Evolutionary conservation across 2,888 invertebrate genomes (phyloP), one percentile per base, ranked within the genome.

Genomic region (Dichetophora obliterata): DNA sequence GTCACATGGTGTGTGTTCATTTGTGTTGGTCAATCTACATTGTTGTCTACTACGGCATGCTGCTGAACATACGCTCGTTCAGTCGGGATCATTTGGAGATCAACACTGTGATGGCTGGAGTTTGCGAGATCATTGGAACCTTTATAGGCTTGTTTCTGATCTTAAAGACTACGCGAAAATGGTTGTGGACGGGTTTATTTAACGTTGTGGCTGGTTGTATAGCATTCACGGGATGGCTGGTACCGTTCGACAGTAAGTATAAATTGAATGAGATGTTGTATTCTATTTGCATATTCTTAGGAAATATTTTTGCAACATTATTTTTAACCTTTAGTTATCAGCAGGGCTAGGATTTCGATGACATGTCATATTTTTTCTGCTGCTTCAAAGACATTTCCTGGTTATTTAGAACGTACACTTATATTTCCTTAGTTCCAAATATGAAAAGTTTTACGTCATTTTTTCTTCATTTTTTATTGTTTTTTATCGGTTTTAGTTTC

Each of bases 1-100:
- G 86, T 0, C 87, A 89, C 78, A 87, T 89, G 81, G 80, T 88
- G 19, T 88, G 88, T 79, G 89, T 89, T 5, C 89, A 89, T 80
- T 79, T 89, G 37, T 84, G 86, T 61, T 90, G 89, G 90, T 87
- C 89, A 68, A 85, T 89, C 48, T 89, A 89, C 78, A 89, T 90
- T 65, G 86, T 88, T n/a, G 86, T 88, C 75, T 90, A 90, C 82
- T 90, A 90, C 77, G 90, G 90, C 75, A 89, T 89, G 86, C 82
- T 91, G 37, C 83, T 90, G 3, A 90, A 91, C 79, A 90, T 90
- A 34, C 88, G 90, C 59, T 87, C 89, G 27, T 90, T 90, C 77
- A 90, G 90, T 78, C 87, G 90, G 8, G 88, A 89, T 48, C 88
- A 90, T 81, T 83, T 90, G 31, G 88, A 87, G 77, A 82, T 89